Base-by-base conservation (phyloP, 2,888 invertebrate genomes). In the Diarsia rubi region DNA sequence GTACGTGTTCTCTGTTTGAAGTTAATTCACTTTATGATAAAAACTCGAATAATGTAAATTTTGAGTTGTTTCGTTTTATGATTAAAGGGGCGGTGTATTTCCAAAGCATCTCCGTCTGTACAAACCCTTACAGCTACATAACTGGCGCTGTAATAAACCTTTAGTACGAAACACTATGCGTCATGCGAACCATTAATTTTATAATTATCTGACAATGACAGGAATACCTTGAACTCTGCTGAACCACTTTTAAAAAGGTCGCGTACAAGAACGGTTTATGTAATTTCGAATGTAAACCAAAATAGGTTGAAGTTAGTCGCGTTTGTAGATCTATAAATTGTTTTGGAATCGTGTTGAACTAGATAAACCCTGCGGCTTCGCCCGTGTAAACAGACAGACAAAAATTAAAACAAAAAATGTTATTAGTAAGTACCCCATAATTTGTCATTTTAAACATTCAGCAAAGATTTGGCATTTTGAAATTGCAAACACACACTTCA, bases 241-340 rank as follows among this genome's bases (percentile, higher is more conserved):
- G 72, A 73, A 70, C 76, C 67, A 82, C 64, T 84, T 84, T 76
- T 81, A 31, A 84, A 84, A 80, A 72, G 75, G 81, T 79, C 63
- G 67, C 0, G 3, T 27, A 64, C 19, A 62, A 60, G 42, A 57
- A 62, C 52, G 14, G 14, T 27, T 45, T 44, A 59, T 81, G 44
- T 57, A n/a, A 76, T 69, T 54, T 5, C n/a, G 14, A 59, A 31
- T 72, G 24, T 68, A n/a, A 64, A 2, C 42, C 44, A 27, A 66
- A 65, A 79, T 65, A 45, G 4, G 49, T 67, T 37, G 0, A 21
- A 47, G 27, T 60, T 64, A 6, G 6, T 16, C n/a, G 8, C 9
- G 19, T 57, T 57, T 27, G 8, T 31, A 59, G 19, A 31, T 27
- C 9, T 31, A 27, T 57, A n/a, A 49, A 60, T 19, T 27, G 21